A percentile compares a stretch with the other conserved stretches of the same genome.
Evolutionary conservation across 2,888 invertebrate species (phyloP).

Genomic region (Himalopsyche kuldschensis): DNA sequence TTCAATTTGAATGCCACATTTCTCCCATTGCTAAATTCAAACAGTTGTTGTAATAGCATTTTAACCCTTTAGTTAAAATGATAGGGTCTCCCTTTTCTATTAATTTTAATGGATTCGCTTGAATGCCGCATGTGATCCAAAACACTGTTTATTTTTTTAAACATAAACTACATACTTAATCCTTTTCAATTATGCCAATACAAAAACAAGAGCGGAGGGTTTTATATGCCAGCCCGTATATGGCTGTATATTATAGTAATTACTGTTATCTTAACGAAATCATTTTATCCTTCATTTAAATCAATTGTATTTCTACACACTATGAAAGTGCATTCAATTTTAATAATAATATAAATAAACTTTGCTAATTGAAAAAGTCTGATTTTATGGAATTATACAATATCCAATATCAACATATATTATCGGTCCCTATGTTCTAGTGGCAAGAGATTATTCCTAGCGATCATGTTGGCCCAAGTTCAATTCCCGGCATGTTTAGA

Average conservation of each 20-base stretch:
- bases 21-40: not conserved
- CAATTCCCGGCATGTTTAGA: too few relatives aligned
- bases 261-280: not conserved
- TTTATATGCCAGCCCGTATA: not conserved
- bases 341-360: too few relatives aligned
- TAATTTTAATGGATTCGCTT: not conserved
- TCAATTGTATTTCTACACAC: not conserved
- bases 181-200: not conserved
- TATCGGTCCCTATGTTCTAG: too few relatives aligned
- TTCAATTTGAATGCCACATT: not conserved
- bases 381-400: too few relatives aligned
- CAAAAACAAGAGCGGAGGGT: not conserved
- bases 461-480: too few relatives aligned
- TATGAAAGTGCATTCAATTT: not conserved
- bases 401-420: too few relatives aligned
- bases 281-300: not conserved
- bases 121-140: not conserved
- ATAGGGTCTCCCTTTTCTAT: slow-evolving; percentile 21
- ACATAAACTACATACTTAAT: not conserved
- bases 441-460: too few relatives aligned
- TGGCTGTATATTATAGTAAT: not conserved
- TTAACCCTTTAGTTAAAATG: slow-evolving; percentile 24
- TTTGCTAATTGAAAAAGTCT: too few relatives aligned
- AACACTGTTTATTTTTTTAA: not conserved
- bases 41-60: not conserved